Conservation (phyloP, 2,797 vertebrate species). For the Lateolabrax maculatus region DNA sequence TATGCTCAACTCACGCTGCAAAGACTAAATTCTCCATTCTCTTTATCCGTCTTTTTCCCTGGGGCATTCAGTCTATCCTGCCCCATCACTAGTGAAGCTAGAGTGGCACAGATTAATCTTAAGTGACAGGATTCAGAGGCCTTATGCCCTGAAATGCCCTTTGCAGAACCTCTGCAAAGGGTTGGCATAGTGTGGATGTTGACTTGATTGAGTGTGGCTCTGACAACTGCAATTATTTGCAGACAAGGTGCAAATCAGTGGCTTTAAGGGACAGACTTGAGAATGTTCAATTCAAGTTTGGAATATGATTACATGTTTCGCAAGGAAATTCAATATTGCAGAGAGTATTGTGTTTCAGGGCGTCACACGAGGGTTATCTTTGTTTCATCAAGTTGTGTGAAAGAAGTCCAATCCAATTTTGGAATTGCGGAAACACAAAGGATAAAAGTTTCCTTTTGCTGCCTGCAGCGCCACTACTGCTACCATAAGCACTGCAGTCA, state of each 20-base stretch:
- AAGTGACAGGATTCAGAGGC: slow-evolving; percentile 52
- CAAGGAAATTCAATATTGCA: background rate
- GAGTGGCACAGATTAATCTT: slow-evolving; percentile 38
- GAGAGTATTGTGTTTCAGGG: background rate
- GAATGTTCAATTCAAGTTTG: slow-evolving; percentile 21
- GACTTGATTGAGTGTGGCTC: slow-evolving; percentile 31
- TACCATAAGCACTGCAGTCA: slow-evolving; percentile 55
- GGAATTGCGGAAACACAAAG: slow-evolving; percentile 23
- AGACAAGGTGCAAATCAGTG: slow-evolving; percentile 46
- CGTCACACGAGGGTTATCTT: background rate
- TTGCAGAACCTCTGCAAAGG: slow-evolving; percentile 40
- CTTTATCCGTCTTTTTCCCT: background rate
- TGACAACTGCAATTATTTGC: slow-evolving; percentile 54
- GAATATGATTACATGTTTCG: slow-evolving; percentile 31
- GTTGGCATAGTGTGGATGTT: slow-evolving; percentile 8
- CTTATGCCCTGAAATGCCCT: slow-evolving; percentile 29
- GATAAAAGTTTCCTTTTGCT: slow-evolving; percentile 36
- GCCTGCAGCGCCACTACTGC: slow-evolving; percentile 3
- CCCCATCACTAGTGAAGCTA: slow-evolving; percentile 12
- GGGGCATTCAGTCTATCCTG: slow-evolving; percentile 18
- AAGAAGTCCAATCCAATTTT: slow-evolving; percentile 35
- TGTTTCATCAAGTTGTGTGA: slow-evolving; percentile 12
- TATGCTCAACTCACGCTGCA: background rate
- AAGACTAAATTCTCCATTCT: slow-evolving; percentile 12
- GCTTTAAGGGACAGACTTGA: slow-evolving; percentile 25